phyloP scores from a whole-genome alignment of 2,113 vertebrate genomes.

The Sigmodon hispidus region DNA sequence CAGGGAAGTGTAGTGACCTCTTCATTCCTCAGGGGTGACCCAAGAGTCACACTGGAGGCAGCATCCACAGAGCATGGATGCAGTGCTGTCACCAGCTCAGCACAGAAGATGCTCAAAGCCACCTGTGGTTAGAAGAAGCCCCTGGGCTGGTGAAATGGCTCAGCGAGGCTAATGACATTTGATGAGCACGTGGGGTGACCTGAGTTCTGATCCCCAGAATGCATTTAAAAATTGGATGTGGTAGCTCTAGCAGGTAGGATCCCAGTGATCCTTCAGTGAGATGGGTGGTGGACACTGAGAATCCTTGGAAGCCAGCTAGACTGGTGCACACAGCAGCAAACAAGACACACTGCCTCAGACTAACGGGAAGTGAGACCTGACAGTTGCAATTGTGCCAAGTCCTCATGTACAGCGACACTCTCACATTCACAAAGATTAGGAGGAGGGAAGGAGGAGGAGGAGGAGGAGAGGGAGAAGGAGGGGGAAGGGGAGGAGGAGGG shows the following conservation, averaged over 20 bases:
- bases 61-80: not conserved
- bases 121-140: not conserved
- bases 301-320: not conserved
- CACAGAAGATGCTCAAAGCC: not conserved
- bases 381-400: not conserved
- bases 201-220: not conserved
- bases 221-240: not conserved
- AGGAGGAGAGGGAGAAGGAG: too few species aligned
- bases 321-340: too few species aligned
- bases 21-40: not conserved
- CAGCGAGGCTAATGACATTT: too few species aligned
- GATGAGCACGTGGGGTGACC: not conserved
- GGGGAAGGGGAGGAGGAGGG: too few species aligned
- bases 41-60: not conserved
- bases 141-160: not conserved
- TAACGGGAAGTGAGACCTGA: too few species aligned
- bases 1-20: conserved; percentile 4
- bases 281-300: not conserved
- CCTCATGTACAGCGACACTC: not conserved
- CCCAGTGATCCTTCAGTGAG: too few species aligned
- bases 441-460: too few species aligned
- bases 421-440: not conserved
- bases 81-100: accelerated
- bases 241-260: not conserved
- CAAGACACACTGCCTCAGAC: too few species aligned